Conservation (phyloP, 2,797 vertebrate species). For the Thripadectes ignobilis region DNA sequence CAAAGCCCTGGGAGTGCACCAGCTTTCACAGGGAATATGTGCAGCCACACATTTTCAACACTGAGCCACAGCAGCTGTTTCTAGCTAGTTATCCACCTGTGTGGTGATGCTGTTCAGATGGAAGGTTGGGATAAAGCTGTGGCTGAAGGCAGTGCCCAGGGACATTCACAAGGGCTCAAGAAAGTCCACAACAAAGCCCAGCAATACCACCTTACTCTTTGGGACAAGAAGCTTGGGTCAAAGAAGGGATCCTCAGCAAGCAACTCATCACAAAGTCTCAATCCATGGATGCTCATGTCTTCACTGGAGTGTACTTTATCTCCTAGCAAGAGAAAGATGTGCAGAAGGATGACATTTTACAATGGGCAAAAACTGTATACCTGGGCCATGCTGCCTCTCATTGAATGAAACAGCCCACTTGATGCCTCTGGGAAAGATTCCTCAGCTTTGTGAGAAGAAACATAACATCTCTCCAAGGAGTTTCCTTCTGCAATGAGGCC, state of each 20-base stretch:
- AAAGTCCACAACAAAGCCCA: not conserved
- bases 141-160: not conserved
- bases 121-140: not conserved
- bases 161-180: not conserved
- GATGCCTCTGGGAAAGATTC: not conserved
- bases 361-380: not conserved
- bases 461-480: accelerated
- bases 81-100: not conserved
- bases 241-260: not conserved
- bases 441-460: not conserved
- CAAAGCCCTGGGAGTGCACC: not conserved
- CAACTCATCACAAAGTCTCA: not conserved
- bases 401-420: not conserved
- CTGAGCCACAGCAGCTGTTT: not conserved
- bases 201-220: not conserved
- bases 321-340: not conserved
- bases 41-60: not conserved
- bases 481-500: not conserved
- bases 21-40: not conserved
- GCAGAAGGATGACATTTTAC: not conserved
- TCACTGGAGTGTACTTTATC: not conserved
- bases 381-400: not conserved
- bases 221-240: not conserved
- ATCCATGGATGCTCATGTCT: not conserved
- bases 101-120: not conserved